Conservation (phyloP, 2,113 vertebrate genomes). For the Triplophysa rosa region DNA sequence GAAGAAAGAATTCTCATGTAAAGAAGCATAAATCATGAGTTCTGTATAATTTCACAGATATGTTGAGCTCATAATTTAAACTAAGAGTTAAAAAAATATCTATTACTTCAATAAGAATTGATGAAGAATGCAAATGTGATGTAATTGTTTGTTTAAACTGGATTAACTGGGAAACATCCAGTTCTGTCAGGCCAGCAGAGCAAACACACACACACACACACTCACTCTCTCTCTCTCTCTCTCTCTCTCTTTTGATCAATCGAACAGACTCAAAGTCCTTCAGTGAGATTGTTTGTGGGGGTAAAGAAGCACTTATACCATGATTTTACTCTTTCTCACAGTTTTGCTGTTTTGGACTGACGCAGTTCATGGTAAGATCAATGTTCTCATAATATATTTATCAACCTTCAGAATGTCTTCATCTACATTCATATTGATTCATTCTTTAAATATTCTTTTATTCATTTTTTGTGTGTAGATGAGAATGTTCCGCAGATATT, state of each 20-base stretch:
- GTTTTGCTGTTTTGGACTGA: neutral
- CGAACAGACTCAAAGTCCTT: slow-evolving; percentile 42
- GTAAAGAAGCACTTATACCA: slow-evolving; percentile 10
- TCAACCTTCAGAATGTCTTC: neutral
- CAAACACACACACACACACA: slow-evolving; percentile 2
- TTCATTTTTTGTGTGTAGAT: neutral
- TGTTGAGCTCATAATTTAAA: no score
- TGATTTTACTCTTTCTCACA: slow-evolving; percentile 35
- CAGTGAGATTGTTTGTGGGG: neutral
- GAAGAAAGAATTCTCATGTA: no score
- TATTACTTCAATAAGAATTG: no score
- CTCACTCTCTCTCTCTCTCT: neutral
- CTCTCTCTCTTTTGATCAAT: neutral
- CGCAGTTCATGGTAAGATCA: slow-evolving; percentile 36
- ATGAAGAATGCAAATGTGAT: no score
- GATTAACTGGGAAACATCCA: neutral
- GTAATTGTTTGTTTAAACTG: neutral
- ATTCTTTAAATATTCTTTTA: no score
- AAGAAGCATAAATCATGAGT: no score
- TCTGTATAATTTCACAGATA: no score
- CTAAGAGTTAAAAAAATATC: no score
- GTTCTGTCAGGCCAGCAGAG: neutral
- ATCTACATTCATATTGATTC: neutral
- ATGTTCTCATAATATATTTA: neutral
- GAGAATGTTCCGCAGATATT: neutral